These are phyloP conservation scores for Entomobrya proxima DNA, from an alignment of 2,888 invertebrate genomes.

Conservation along the genomic window DNA sequence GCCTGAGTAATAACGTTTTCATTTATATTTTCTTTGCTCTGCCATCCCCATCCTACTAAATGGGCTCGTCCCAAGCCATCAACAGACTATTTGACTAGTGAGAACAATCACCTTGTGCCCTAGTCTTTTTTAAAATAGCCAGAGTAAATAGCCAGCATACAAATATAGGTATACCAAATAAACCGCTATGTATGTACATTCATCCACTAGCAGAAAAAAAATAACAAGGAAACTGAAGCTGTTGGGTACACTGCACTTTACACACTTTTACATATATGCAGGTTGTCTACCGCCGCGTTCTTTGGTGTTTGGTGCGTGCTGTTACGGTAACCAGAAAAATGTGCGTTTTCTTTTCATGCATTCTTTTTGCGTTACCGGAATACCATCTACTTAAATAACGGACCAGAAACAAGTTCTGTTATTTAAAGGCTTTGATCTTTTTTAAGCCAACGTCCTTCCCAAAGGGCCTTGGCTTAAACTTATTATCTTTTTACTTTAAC, in stretches of 20 bases:
- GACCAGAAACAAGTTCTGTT: not conserved
- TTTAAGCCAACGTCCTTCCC: not conserved
- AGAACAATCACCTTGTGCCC: constrained; percentile 1
- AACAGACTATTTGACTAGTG: no score
- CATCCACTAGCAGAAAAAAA: no score
- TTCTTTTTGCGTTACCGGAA: not conserved
- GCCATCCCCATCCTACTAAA: not conserved
- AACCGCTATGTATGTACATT: no score
- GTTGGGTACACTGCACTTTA: not conserved
- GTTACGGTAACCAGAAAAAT: not conserved
- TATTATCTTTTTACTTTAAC: not conserved
- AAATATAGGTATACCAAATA: no score
- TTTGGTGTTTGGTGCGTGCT: not conserved
- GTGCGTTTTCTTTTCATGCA: not conserved
- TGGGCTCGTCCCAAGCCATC: not conserved
- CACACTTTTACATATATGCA: not conserved
- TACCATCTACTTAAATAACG: no score
- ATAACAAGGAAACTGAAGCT: not conserved
- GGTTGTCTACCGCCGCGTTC: not conserved
- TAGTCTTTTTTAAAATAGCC: not conserved
- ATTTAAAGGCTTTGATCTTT: not conserved
- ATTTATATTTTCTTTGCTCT: no score
- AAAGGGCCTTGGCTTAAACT: not conserved
- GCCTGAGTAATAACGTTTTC: no score
- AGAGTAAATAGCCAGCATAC: no score